Evolutionary conservation across 2,113 vertebrate species (phyloP).

Genomic region (Calyptomena viridis): DNA sequence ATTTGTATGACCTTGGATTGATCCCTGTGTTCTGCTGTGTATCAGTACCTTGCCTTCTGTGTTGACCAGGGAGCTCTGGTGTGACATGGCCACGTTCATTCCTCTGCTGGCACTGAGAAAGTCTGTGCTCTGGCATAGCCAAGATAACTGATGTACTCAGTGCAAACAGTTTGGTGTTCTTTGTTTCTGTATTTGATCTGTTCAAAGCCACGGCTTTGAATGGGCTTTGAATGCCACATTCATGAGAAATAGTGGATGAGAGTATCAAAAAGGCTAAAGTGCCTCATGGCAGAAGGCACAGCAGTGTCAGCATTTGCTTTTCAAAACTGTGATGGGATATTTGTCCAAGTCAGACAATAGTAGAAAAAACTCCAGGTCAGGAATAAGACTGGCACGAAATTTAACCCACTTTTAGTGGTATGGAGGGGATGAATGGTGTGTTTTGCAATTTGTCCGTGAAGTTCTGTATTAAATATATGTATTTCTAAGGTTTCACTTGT

Average conservation of each 20-base stretch:
- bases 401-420: neutral
- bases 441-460: neutral
- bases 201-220: neutral
- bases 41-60: neutral
- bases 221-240: neutral
- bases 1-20: neutral
- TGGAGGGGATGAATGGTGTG: neutral
- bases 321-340: neutral
- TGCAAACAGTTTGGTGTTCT: neutral
- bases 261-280: neutral
- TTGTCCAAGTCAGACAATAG: neutral
- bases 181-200: neutral
- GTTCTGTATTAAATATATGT: neutral
- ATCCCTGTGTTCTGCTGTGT: neutral
- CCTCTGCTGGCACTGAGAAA: neutral
- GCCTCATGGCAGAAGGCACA: neutral
- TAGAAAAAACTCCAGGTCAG: neutral
- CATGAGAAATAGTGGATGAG: neutral
- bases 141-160: neutral
- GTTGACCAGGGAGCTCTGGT: neutral
- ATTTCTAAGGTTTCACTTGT: neutral
- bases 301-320: neutral
- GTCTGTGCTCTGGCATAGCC: neutral
- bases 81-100: neutral
- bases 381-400: neutral